Evolutionary conservation across 2,888 invertebrate genomes (phyloP).

Genomic region (Netelia melanura): DNA sequence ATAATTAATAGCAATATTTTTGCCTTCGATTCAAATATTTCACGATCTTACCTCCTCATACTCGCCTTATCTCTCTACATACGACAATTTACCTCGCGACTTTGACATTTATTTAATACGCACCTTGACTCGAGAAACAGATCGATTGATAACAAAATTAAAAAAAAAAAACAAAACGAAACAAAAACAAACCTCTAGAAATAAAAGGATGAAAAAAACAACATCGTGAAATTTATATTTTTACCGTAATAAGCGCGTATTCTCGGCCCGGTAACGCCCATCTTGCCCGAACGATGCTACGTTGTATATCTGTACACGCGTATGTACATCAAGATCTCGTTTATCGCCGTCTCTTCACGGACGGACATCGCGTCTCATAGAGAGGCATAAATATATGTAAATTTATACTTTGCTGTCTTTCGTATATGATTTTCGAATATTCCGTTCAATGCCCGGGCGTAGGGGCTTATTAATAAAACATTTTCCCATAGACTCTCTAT

Average conservation of each 20-base stretch:
- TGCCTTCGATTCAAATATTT: no score
- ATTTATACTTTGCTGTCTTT: constrained; percentile 58
- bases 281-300: constrained; percentile 5
- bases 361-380: constrained; percentile 46
- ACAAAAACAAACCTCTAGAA: not conserved
- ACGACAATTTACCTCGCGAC: not conserved
- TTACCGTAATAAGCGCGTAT: constrained; percentile 24
- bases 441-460: constrained; percentile 61
- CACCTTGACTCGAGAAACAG: constrained; percentile 6
- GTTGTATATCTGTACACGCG: not conserved
- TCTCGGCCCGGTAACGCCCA: constrained; percentile 15
- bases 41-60: no score
- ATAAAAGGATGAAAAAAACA: not conserved
- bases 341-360: constrained; percentile 33
- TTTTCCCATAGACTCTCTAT: constrained; percentile 58
- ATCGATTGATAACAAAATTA: constrained; percentile 9
- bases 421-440: constrained; percentile 66
- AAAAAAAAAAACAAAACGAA: not conserved
- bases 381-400: constrained; percentile 46
- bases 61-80: no score
- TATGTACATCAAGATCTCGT: constrained; percentile 39
- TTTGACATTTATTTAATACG: constrained; percentile 31
- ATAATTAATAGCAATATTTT: no score
- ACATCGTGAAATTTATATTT: constrained; percentile 8
- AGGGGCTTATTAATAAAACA: constrained; percentile 67